phyloP scores from a whole-genome alignment of 2,888 invertebrate species.

The Agrypnus murinus region DNA sequence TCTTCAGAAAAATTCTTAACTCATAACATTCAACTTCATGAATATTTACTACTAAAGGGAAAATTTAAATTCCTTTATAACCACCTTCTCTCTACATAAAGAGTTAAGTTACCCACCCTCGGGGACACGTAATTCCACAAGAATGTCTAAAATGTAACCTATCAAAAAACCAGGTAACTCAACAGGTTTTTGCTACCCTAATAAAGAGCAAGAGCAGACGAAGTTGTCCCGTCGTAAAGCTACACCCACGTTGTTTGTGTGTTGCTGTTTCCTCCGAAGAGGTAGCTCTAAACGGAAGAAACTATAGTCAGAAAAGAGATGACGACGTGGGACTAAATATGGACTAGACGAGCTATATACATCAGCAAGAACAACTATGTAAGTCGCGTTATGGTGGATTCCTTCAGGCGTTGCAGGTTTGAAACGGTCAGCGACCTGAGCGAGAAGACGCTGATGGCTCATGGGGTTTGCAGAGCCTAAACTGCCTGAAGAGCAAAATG shows the following conservation, averaged over 20 bases:
- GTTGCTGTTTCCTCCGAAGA: not conserved
- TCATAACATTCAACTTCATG: not conserved
- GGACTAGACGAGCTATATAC: slow-evolving; percentile 24
- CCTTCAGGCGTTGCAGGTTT: slow-evolving; percentile 55
- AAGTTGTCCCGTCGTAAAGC: not conserved
- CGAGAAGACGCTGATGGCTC: slow-evolving; percentile 22
- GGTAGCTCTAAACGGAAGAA: not conserved
- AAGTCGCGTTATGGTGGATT: slow-evolving; percentile 46
- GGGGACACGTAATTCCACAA: slow-evolving; percentile 40
- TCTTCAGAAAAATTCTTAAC: slow-evolving; percentile 4
- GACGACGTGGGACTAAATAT: slow-evolving; percentile 37
- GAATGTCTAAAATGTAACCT: slow-evolving; percentile 41
- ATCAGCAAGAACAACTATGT: slow-evolving; percentile 38
- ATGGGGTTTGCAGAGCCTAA: slow-evolving; percentile 34
- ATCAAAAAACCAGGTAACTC: slow-evolving; percentile 40
- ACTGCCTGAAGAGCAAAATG: slow-evolving; percentile 1
- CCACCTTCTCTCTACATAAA: not conserved
- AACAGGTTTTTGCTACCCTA: slow-evolving; percentile 40
- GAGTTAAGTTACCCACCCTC: too few relatives aligned
- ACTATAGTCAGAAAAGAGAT: not conserved
- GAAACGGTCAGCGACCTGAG: slow-evolving; percentile 56
- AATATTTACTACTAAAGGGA: slow-evolving; percentile 7
- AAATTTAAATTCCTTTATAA: slow-evolving; percentile 11
- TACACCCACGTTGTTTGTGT: slow-evolving; percentile 22
- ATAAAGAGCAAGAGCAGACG: slow-evolving; percentile 43